Percentiles rank a stretch among this genome's conserved stretches.
Evolutionary conservation across 2,888 invertebrate genomes (phyloP).

Genomic region (Drosophila ochracea): DNA sequence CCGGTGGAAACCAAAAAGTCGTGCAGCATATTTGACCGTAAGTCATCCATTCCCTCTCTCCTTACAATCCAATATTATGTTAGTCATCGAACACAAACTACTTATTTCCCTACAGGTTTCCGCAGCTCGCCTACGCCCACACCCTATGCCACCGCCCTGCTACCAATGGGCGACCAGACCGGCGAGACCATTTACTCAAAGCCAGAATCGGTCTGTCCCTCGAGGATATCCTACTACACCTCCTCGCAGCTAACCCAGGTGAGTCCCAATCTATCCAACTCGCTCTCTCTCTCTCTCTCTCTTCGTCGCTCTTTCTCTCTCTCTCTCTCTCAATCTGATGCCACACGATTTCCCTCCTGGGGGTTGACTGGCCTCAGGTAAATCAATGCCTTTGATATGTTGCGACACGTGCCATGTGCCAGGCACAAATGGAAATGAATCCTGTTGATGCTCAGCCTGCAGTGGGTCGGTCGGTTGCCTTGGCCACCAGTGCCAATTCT

Average conservation of each 20-base stretch:
- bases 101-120: constrained; percentile 77
- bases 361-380: constrained; percentile 54
- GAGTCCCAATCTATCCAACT: constrained; percentile 64
- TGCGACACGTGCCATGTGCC: constrained; percentile 74
- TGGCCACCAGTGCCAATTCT: constrained; percentile 35
- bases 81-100: constrained; percentile 34
- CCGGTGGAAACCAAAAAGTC: constrained; percentile 86
- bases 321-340: constrained; percentile 1
- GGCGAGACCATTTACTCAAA: constrained; percentile 68
- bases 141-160: constrained; percentile 90
- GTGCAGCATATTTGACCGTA: constrained; percentile 84
- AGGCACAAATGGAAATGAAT: constrained; percentile 64
- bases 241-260: constrained; percentile 92
- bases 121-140: constrained; percentile 87
- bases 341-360: constrained; percentile 39
- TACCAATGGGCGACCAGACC: constrained; percentile 85
- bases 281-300: background rate
- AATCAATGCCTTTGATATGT: constrained; percentile 77
- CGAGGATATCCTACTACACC: constrained; percentile 91
- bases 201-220: constrained; percentile 86
- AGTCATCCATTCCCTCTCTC: constrained; percentile 49
- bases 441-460: constrained; percentile 43
- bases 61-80: background rate
- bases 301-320: background rate
- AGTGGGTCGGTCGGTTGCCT: constrained; percentile 40